phyloP scores from a whole-genome alignment of 2,797 vertebrate species.

The Danio choprae region DNA sequence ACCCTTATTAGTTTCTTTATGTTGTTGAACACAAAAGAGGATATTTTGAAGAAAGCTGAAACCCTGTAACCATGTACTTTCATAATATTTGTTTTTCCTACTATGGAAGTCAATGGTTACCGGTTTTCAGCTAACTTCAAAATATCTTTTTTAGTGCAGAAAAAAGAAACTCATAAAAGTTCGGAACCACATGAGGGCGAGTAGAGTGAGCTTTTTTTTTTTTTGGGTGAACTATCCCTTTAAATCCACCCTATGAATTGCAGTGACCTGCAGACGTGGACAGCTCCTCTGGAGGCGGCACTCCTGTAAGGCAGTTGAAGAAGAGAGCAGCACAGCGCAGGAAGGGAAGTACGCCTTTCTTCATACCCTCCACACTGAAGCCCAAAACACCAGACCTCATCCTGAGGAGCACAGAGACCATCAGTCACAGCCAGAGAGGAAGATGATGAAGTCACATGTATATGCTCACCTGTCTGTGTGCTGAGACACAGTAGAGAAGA shows the following conservation, averaged over 20 bases:
- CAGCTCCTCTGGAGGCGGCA: conserved; percentile 91
- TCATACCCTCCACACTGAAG: conserved; percentile 85
- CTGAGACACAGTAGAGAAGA: conserved; percentile 71
- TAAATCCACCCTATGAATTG: neutral
- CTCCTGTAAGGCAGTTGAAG: conserved; percentile 93
- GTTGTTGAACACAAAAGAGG: too few relatives aligned
- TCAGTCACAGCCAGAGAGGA: neutral
- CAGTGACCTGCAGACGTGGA: conserved; percentile 72
- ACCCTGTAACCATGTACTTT: too few relatives aligned
- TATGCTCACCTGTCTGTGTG: conserved; percentile 72
- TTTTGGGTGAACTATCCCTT: neutral
- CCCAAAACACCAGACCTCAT: conserved; percentile 79
- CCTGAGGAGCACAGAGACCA: conserved; percentile 67
- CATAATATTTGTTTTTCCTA: too few relatives aligned
- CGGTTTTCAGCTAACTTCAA: too few relatives aligned
- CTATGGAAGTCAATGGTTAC: too few relatives aligned
- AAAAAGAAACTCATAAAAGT: too few relatives aligned
- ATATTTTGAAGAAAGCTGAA: too few relatives aligned
- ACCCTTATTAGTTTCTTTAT: too few relatives aligned
- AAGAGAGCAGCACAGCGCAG: conserved; percentile 92
- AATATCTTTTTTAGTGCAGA: too few relatives aligned
- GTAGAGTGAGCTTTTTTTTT: too few relatives aligned
- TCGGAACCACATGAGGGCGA: too few relatives aligned
- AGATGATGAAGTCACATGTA: neutral
- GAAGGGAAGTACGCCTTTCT: conserved; percentile 88